Conservation (phyloP, 2,888 invertebrate genomes). For the Exocentrus adspersus region DNA sequence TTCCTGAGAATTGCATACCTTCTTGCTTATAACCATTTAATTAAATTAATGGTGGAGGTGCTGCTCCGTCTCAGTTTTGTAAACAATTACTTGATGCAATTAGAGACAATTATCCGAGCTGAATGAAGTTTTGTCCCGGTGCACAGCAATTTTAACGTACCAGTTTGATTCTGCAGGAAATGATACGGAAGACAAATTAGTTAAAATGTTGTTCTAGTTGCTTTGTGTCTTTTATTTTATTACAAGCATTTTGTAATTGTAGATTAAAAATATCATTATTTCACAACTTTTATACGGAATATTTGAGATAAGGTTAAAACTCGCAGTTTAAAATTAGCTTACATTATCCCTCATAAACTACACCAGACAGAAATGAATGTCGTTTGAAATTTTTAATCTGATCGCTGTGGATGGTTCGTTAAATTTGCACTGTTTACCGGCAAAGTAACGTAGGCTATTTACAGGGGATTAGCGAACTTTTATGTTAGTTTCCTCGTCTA, state of each 20-base stretch:
- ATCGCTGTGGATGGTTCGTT: not conserved
- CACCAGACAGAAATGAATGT: not conserved
- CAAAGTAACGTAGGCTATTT: not conserved
- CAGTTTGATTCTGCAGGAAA: too few species aligned
- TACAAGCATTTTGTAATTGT: too few species aligned
- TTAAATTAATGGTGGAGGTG: not conserved
- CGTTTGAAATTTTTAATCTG: conserved; percentile 3
- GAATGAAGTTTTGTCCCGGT: not conserved
- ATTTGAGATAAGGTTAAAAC: too few species aligned
- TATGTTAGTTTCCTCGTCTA: not conserved
- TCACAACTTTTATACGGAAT: too few species aligned
- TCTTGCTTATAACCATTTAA: not conserved
- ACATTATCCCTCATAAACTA: too few species aligned
- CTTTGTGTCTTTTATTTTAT: too few species aligned
- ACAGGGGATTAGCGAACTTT: not conserved
- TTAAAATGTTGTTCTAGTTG: too few species aligned
- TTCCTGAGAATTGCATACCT: not conserved
- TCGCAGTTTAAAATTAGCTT: too few species aligned
- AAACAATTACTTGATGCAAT: not conserved
- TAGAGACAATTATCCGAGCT: not conserved
- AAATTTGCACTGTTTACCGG: not conserved
- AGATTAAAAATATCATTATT: too few species aligned
- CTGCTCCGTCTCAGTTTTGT: not conserved
- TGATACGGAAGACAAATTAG: too few species aligned
- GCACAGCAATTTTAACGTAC: too few species aligned